phyloP scores from a whole-genome alignment of 2,113 vertebrate genomes.

The Odocoileus virginianus region DNA sequence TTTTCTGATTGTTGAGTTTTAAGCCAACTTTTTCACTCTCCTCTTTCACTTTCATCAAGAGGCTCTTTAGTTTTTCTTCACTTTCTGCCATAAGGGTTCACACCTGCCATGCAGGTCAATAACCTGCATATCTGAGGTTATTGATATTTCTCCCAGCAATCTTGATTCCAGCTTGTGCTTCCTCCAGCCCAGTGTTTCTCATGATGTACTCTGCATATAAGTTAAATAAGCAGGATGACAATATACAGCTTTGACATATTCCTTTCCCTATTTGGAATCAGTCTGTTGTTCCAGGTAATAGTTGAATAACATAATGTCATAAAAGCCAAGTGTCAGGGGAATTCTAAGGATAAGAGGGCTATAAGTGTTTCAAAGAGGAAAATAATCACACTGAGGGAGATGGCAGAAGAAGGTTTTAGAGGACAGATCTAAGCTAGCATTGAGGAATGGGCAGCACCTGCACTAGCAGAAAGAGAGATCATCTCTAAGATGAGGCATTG shows the following conservation, averaged over 20 bases:
- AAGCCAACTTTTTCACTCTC: not conserved
- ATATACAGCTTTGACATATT: not conserved
- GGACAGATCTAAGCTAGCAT: not conserved
- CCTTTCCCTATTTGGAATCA: not conserved
- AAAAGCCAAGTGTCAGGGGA: not conserved
- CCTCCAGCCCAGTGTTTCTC: not conserved
- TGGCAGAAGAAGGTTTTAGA: not conserved
- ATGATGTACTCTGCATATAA: not conserved
- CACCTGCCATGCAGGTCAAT: too few species aligned
- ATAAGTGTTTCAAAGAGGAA: not conserved
- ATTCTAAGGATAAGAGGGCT: not conserved
- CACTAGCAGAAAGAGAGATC: not conserved
- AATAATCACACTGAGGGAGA: not conserved
- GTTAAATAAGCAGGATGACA: not conserved
- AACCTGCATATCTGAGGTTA: not conserved
- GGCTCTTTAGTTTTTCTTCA: not conserved
- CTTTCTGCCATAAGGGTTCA: not conserved
- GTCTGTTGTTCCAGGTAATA: not conserved
- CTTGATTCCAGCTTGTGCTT: not conserved
- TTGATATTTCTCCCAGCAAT: not conserved
- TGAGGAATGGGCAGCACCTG: not conserved
- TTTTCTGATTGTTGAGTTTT: not conserved
- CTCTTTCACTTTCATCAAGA: not conserved
- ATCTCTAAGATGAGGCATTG: not conserved
- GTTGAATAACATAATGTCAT: not conserved